These are phyloP conservation scores for Saguinus imperator DNA, from an alignment of 2,113 vertebrate species.

Conservation along the genomic window DNA sequence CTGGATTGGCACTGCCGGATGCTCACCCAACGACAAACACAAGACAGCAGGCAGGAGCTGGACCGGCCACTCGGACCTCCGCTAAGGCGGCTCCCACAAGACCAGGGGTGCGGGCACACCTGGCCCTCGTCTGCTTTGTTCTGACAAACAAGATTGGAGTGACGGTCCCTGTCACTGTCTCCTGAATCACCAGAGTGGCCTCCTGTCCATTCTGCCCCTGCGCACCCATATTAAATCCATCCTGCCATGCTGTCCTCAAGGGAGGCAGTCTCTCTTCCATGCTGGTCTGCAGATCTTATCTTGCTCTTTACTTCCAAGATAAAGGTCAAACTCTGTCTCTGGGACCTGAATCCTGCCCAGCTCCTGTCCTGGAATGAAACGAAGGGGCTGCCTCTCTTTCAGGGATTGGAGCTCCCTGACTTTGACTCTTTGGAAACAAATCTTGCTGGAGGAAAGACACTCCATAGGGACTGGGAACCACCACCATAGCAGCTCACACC, in stretches of 20 bases:
- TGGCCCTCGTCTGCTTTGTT: fast-evolving
- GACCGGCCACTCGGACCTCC: fast-evolving
- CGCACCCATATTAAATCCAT: fast-evolving
- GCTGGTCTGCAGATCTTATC: fast-evolving
- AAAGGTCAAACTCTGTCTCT: fast-evolving
- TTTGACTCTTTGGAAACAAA: neutral
- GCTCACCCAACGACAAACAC: fast-evolving
- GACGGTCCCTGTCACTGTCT: fast-evolving
- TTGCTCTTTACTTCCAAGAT: neutral
- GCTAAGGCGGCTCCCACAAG: fast-evolving
- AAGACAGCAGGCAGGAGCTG: too few relatives aligned
- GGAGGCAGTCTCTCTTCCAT: too few relatives aligned
- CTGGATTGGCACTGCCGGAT: neutral
- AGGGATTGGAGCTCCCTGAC: fast-evolving
- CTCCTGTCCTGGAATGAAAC: fast-evolving
- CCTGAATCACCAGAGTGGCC: neutral
- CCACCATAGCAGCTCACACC: fast-evolving
- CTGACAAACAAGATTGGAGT: fast-evolving
- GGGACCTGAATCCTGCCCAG: neutral
- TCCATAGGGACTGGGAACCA: fast-evolving
- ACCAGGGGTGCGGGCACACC: fast-evolving
- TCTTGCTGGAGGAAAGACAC: neutral
- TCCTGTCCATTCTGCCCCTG: too few relatives aligned
- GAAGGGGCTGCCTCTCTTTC: neutral
- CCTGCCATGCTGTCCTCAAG: too few relatives aligned